Conservation (phyloP, 2,113 vertebrate genomes). For the Anhinga rufa region DNA sequence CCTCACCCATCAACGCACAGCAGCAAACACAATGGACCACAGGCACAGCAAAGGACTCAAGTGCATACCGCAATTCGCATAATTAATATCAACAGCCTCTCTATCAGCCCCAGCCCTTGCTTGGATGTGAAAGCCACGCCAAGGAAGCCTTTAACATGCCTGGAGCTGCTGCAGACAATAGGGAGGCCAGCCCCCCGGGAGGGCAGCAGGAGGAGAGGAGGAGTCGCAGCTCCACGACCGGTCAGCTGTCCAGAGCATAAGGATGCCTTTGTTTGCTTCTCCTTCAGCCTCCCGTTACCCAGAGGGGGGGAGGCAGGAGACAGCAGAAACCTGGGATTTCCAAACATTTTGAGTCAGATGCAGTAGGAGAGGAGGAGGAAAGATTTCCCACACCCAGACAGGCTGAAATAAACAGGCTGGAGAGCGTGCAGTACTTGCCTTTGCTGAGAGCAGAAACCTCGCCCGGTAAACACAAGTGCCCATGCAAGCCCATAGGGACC, state of each 20-base stretch:
- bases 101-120: neutral
- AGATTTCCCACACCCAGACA: neutral
- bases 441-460: neutral
- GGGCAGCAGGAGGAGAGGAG: slow-evolving; percentile 21
- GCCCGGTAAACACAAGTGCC: neutral
- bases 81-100: neutral
- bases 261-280: slow-evolving; percentile 27
- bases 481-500: fast-evolving
- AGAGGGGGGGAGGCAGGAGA: slow-evolving; percentile 20
- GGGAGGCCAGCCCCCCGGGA: neutral
- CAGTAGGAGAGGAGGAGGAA: neutral
- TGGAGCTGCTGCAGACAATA: neutral
- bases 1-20: neutral
- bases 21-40: fast-evolving
- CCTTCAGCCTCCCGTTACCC: neutral
- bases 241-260: slow-evolving; percentile 24
- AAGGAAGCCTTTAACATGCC: neutral
- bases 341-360: slow-evolving; percentile 34
- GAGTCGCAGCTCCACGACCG: neutral
- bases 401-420: neutral
- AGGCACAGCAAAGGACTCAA: neutral
- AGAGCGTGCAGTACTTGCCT: neutral
- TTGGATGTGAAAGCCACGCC: neutral
- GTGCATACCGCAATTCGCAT: fast-evolving
- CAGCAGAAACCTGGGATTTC: slow-evolving; percentile 10